Base-by-base conservation (phyloP, 2,797 vertebrate genomes). In the Falco cherrug region DNA sequence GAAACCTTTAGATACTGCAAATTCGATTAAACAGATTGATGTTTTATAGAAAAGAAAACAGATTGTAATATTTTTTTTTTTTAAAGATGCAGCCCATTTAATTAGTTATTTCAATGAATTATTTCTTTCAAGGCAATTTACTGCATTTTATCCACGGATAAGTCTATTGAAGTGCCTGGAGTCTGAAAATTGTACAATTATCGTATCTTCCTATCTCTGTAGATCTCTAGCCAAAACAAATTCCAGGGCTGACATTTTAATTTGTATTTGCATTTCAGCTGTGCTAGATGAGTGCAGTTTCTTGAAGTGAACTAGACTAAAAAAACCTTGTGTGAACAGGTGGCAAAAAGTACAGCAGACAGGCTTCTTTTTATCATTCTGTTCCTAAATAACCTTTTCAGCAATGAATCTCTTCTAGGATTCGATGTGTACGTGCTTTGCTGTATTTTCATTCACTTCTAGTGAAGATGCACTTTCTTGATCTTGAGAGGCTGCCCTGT, bases 221-320 rank as follows among this genome's bases (percentile, higher is more conserved):
- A 92, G 48, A 71, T 75, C 59, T 86, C 77, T 31, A 91, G 80
- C 77, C 74, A 90, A 95, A 95, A 90, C n/a, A 75, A 90, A 93
- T 74, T 85, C 64, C 35, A 68, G 54, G 76, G 65, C 65, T 86
- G 85, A 90, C 57, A 57, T 94, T 96, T 81, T 95, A 87, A 88
- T 91, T 91, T 80, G 60, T 67, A 39, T 77, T 93, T 93, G 60
- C 45, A 16, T 90, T 87, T 85, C 71, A 53, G 56, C 73, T 57
- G 68, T 90, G 61, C 90, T 73, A 88, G 65, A 67, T 71, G 65
- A 81, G 54, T 93, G 57, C 68, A 16, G 18, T 54, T 93, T 67
- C 81, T 84, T 70, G 56, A 93, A 82, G n/a, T 37, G 67, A 91
- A 33, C 64, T 53, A 77, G 51, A 41, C 67, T 45, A 53, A 86